Conservation (phyloP, 2,113 vertebrate genomes). For the Ammodytes marinus region DNA sequence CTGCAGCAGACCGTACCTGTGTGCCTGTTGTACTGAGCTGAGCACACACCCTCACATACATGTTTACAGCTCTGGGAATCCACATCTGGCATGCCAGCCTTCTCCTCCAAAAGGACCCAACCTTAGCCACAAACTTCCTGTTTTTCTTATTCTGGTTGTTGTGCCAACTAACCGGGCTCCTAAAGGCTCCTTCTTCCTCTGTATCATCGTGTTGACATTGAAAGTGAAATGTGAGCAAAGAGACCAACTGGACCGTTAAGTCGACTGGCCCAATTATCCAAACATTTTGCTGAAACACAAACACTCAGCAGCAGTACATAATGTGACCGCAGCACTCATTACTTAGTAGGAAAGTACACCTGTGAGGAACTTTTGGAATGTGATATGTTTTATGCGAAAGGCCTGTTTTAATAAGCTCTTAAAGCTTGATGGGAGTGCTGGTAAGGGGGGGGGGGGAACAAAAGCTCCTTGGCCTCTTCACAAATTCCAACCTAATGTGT, state of each 20-base stretch:
- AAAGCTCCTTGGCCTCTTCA: constrained; percentile 43
- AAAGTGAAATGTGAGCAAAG: neutral
- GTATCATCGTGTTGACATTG: neutral
- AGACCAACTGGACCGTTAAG: neutral
- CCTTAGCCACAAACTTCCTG: constrained; percentile 73
- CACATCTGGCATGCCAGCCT: constrained; percentile 69
- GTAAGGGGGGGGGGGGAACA: constrained; percentile 1
- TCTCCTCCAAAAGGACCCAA: constrained; percentile 49
- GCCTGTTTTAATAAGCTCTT: constrained; percentile 52
- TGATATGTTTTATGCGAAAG: constrained; percentile 61
- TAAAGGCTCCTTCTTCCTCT: neutral
- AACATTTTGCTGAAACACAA: constrained; percentile 19
- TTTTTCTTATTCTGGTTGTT: constrained; percentile 53
- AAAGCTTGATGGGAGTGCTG: constrained; percentile 27
- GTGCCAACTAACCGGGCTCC: neutral
- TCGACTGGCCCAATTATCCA: neutral
- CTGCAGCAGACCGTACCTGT: constrained; percentile 23
- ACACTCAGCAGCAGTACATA: neutral
- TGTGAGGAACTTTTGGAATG: constrained; percentile 51
- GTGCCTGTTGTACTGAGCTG: neutral
- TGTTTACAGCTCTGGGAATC: constrained; percentile 68
- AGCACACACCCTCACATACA: constrained; percentile 46
- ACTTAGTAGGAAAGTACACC: constrained; percentile 30
- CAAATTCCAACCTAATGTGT: constrained; percentile 57
- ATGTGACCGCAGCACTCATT: constrained; percentile 21